These are phyloP conservation scores for Amia ocellicauda DNA, from an alignment of 2,113 vertebrate species.

Conservation along the genomic window DNA sequence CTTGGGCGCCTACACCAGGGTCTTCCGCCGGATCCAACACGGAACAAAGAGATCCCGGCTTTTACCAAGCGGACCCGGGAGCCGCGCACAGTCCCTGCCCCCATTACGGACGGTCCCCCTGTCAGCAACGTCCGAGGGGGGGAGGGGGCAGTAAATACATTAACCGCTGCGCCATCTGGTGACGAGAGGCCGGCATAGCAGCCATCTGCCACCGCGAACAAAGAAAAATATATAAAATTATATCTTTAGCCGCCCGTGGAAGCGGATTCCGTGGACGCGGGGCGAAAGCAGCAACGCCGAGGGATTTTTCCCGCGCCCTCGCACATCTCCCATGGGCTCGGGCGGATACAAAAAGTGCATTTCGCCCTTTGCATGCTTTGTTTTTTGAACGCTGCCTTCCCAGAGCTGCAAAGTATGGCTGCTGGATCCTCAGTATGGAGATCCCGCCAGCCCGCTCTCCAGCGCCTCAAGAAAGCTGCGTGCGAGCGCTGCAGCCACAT, in stretches of 20 bases:
- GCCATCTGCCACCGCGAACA: conserved; percentile 71
- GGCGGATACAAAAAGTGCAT: conserved; percentile 47
- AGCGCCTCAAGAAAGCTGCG: conserved; percentile 25
- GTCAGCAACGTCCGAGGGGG: conserved; percentile 27
- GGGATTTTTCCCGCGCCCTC: conserved; percentile 48
- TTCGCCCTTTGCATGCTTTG: too few relatives aligned
- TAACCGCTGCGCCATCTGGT: conserved; percentile 51
- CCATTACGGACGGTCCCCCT: too few relatives aligned
- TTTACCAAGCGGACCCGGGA: too few relatives aligned
- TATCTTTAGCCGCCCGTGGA: conserved; percentile 48
- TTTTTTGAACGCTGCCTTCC: too few relatives aligned
- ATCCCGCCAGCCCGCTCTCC: conserved; percentile 58
- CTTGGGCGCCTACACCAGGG: too few relatives aligned
- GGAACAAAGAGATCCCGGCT: too few relatives aligned
- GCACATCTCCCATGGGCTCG: conserved; percentile 36
- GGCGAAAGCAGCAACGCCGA: conserved; percentile 42
- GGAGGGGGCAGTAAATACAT: conserved; percentile 52
- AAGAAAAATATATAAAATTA: conserved; percentile 69
- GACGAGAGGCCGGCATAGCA: conserved; percentile 51
- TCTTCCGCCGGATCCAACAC: too few relatives aligned
- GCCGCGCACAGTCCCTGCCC: too few relatives aligned
- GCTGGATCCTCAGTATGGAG: conserved; percentile 74
- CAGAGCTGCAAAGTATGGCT: conserved; percentile 74
- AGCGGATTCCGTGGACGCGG: conserved; percentile 45
- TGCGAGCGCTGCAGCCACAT: conserved; percentile 20